Percentiles rank a stretch among this genome's conserved stretches.
phyloP scores from a whole-genome alignment of 2,797 vertebrate species.

The Microchirus variegatus region DNA sequence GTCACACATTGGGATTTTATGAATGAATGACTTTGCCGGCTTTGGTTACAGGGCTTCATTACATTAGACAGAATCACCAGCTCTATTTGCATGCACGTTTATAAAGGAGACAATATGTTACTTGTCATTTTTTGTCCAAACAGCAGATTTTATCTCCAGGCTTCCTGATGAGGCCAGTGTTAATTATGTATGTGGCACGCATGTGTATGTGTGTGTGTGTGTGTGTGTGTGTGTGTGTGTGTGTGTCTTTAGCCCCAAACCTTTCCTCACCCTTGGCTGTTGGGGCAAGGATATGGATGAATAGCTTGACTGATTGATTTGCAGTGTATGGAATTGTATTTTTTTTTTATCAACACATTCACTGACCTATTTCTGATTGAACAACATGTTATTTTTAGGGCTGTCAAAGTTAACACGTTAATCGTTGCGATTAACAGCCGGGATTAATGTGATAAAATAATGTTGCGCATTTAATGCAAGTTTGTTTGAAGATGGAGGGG shows the following conservation, averaged over 20 bases:
- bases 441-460: too few species aligned
- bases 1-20: slow-evolving; percentile 90
- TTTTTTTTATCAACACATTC: slow-evolving; percentile 40
- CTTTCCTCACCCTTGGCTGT: slow-evolving; percentile 69
- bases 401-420: background rate
- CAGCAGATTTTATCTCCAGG: slow-evolving; percentile 85
- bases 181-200: slow-evolving; percentile 75
- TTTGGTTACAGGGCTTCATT: slow-evolving; percentile 82
- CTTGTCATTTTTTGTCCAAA: slow-evolving; percentile 78
- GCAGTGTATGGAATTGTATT: slow-evolving; percentile 38
- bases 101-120: slow-evolving; percentile 80
- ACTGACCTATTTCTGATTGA: slow-evolving; percentile 25
- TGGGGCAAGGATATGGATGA: slow-evolving; percentile 52
- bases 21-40: slow-evolving; percentile 90
- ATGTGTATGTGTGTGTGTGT: too few species aligned
- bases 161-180: slow-evolving; percentile 75
- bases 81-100: slow-evolving; percentile 75
- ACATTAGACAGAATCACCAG: slow-evolving; percentile 78
- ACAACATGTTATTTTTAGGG: background rate
- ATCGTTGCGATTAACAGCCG: background rate
- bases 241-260: slow-evolving; percentile 68
- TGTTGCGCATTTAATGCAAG: too few species aligned
- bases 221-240: slow-evolving; percentile 64
- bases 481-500: too few species aligned
- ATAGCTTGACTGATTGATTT: slow-evolving; percentile 18